phyloP scores from a whole-genome alignment of 2,888 invertebrate species.

The Tortrix viridana region DNA sequence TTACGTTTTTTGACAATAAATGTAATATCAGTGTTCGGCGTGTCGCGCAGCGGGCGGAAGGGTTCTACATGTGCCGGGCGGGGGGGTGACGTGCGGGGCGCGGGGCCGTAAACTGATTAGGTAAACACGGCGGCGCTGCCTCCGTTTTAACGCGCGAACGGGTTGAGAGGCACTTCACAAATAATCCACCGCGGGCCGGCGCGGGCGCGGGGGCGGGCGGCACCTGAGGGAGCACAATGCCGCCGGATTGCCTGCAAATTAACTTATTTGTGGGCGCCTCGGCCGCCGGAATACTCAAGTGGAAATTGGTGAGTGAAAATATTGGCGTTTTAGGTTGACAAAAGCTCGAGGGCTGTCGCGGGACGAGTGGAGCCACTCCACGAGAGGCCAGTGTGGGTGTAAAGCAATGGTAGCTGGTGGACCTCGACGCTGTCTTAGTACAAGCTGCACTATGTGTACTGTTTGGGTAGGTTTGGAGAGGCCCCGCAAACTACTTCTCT shows the following conservation, averaged over 20 bases:
- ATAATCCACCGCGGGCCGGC: conserved; percentile 62
- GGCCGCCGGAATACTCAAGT: conserved; percentile 9
- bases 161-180: conserved; percentile 83
- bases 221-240: conserved; percentile 35
- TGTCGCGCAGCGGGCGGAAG: conserved; percentile 46
- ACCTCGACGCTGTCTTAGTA: no score
- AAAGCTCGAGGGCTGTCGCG: not conserved
- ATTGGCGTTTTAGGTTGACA: not conserved
- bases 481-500: no score
- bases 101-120: conserved; percentile 76
- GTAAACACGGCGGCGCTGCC: conserved; percentile 73
- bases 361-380: no score
- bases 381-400: no score
- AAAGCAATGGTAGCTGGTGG: no score
- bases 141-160: conserved; percentile 83
- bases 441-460: no score
- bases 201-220: conserved; percentile 56
- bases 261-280: conserved; percentile 26
- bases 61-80: conserved; percentile 66
- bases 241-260: conserved; percentile 28
- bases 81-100: conserved; percentile 50
- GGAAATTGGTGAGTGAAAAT: not conserved
- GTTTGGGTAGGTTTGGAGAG: no score
- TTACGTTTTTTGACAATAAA: conserved; percentile 63
- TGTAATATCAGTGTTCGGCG: conserved; percentile 38